Conservation (phyloP, 23 tunicate species). For the Clavelina lepadiformis region DNA sequence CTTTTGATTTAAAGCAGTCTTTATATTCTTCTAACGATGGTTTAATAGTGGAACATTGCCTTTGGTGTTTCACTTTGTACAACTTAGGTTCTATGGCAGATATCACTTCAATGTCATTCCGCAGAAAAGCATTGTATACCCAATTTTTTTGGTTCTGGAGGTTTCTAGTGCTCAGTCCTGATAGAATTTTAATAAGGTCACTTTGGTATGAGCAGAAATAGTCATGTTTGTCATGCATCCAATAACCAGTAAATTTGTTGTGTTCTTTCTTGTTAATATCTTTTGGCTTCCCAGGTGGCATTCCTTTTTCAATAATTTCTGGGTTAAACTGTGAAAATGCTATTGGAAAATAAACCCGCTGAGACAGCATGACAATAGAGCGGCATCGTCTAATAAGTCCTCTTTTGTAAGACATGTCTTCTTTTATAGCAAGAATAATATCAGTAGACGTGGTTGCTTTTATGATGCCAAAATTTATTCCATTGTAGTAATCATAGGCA, state of each 20-base stretch:
- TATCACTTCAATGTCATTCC: constrained; percentile 44
- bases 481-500: constrained; percentile 8
- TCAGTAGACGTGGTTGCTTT: constrained; percentile 18
- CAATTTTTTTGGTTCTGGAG: no score
- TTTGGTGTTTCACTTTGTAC: constrained; percentile 4
- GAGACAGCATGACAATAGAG: constrained; percentile 13
- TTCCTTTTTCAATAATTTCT: constrained; percentile 58
- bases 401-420: constrained; percentile 21
- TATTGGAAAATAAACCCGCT: constrained; percentile 75
- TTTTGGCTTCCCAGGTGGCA: constrained; percentile 94
- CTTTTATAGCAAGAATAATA: constrained; percentile 33
- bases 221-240: constrained; percentile 54
- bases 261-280: constrained; percentile 61
- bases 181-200: constrained; percentile 4
- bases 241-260: constrained; percentile 80
- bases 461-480: constrained; percentile 7
- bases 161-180: background rate
- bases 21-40: constrained; percentile 13
- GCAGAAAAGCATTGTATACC: constrained; percentile 52
- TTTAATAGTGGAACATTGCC: constrained; percentile 20
- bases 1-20: constrained; percentile 43
- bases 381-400: constrained; percentile 42
- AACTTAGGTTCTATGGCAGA: constrained; percentile 63
- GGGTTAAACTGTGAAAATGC: constrained; percentile 77
- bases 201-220: constrained; percentile 40